Evolutionary conservation across 2,797 vertebrate genomes (phyloP).

Genomic region (Phataginus tetradactyla): DNA sequence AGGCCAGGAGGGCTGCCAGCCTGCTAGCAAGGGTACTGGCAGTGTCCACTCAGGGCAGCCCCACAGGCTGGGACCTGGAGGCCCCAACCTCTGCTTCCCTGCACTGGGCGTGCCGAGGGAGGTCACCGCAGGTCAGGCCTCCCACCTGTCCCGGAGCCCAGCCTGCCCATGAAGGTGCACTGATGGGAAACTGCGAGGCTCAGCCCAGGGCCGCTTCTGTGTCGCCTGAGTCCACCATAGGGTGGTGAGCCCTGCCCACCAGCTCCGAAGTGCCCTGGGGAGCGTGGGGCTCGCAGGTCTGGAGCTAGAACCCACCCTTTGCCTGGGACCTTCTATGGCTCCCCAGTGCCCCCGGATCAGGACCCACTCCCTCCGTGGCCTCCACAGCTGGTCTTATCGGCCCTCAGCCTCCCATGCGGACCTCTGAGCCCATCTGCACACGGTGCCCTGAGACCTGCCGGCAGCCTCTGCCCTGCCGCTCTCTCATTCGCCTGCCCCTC

Average conservation of each 20-base stretch:
- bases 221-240: neutral
- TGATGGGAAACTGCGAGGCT: neutral
- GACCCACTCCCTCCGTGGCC: neutral
- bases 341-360: neutral
- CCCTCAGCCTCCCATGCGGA: neutral
- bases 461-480: too few relatives aligned
- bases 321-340: neutral
- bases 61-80: neutral
- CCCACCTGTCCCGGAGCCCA: neutral
- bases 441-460: neutral
- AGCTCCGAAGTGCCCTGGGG: neutral
- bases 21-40: neutral
- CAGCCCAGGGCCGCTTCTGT: neutral
- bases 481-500: neutral
- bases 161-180: neutral
- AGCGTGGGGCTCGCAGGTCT: neutral
- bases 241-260: neutral
- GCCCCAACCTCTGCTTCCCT: neutral
- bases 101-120: neutral
- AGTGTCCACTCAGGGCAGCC: accelerated
- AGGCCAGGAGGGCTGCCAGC: neutral
- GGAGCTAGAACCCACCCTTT: neutral
- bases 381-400: accelerated
- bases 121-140: neutral
- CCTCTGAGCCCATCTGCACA: neutral